Evolutionary conservation across 2,888 invertebrate species (phyloP).

Genomic region (Cosmopolites sordidus): DNA sequence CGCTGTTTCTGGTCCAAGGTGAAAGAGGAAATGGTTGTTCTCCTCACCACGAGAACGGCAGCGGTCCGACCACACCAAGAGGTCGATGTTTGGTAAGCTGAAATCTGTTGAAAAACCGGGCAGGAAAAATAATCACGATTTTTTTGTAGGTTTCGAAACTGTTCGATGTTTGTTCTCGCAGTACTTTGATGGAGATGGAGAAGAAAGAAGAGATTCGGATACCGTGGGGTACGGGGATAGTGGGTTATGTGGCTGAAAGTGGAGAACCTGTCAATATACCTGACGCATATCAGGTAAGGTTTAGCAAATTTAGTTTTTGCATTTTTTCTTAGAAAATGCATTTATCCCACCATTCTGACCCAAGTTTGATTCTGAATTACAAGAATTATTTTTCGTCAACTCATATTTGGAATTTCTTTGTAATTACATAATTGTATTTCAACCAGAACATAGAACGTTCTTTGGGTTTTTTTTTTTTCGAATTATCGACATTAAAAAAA

Average conservation of each 20-base stretch:
- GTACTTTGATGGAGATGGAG: conserved; percentile 89
- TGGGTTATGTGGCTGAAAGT: conserved; percentile 89
- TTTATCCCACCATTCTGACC: too few species aligned
- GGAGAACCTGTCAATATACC: conserved; percentile 93
- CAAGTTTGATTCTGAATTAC: too few species aligned
- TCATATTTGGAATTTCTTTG: too few species aligned
- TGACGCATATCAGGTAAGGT: conserved; percentile 83
- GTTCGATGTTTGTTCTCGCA: conserved; percentile 91
- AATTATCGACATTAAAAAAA: too few species aligned
- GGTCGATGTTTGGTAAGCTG: conserved; percentile 22
- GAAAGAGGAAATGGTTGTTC: conserved; percentile 49
- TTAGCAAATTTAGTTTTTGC: too few species aligned
- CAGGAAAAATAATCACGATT: too few species aligned
- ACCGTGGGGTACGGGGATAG: conserved; percentile 93
- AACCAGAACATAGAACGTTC: too few species aligned
- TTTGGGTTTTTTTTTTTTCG: too few species aligned
- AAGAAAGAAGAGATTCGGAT: conserved; percentile 88
- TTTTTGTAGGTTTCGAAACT: conserved; percentile 76
- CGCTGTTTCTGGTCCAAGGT: conserved; percentile 85
- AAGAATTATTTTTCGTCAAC: too few species aligned
- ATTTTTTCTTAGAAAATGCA: too few species aligned
- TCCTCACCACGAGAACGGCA: conserved; percentile 30
- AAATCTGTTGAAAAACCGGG: background rate
- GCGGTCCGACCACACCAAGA: conserved; percentile 1
- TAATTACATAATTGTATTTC: too few species aligned